A percentile compares a stretch with the other conserved stretches of the same genome.
phyloP scores from a whole-genome alignment of 2,888 invertebrate species.

The Lycophotia porphyrea region DNA sequence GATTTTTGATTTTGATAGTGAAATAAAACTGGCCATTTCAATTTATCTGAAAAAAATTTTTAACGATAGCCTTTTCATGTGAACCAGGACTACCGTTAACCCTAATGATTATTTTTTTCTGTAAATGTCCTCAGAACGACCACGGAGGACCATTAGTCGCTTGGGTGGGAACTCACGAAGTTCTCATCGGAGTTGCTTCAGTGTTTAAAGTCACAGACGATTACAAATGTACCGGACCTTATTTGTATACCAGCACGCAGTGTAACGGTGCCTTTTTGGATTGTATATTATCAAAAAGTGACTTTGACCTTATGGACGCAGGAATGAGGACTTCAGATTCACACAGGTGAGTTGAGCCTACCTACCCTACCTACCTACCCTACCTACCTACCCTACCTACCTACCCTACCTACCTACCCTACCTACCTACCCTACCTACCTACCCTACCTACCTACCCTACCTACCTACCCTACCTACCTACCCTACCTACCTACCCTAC shows the following conservation, averaged over 20 bases:
- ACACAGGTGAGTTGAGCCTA: conserved; percentile 28
- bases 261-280: conserved; percentile 74
- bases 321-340: not conserved
- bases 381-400: too few species aligned
- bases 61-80: not conserved
- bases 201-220: conserved; percentile 69
- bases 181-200: conserved; percentile 77
- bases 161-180: conserved; percentile 70
- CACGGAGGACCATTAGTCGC: conserved; percentile 79
- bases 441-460: too few species aligned
- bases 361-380: too few species aligned
- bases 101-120: not conserved
- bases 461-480: too few species aligned
- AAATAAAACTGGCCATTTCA: too few species aligned
- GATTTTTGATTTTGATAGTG: too few species aligned
- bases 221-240: conserved; percentile 73
- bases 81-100: not conserved
- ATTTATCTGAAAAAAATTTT: not conserved
- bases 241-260: conserved; percentile 77
- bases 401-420: too few species aligned
- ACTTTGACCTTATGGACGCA: not conserved
- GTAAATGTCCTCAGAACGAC: conserved; percentile 72
- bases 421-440: too few species aligned
- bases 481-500: too few species aligned
- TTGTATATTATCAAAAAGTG: conserved; percentile 67